Conservation (phyloP, 2,113 vertebrate species). For the Tachuris rubrigastra region DNA sequence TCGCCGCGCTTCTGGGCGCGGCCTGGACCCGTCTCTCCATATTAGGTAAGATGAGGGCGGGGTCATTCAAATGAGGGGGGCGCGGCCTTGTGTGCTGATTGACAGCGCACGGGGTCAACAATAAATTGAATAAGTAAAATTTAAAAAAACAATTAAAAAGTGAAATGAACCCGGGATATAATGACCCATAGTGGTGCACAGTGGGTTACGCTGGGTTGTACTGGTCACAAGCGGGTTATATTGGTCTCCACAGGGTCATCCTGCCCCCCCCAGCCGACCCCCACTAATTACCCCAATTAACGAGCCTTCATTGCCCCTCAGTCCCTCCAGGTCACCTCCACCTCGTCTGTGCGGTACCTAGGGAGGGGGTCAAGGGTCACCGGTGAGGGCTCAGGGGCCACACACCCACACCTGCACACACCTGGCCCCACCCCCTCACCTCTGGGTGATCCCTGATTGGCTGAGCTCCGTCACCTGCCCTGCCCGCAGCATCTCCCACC, state of each 20-base stretch:
- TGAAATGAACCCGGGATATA: too few relatives aligned
- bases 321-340: neutral
- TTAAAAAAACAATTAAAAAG: too few relatives aligned
- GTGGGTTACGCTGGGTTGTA: too few relatives aligned
- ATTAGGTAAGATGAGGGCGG: too few relatives aligned
- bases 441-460: neutral
- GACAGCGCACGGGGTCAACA: neutral
- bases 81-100: neutral
- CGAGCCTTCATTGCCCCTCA: neutral
- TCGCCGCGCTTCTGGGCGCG: neutral
- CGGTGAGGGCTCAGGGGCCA: neutral
- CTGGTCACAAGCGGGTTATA: too few relatives aligned
- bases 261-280: too few relatives aligned
- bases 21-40: too few relatives aligned
- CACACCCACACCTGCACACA: neutral
- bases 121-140: too few relatives aligned
- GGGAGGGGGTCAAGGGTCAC: neutral
- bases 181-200: too few relatives aligned
- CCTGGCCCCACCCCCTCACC: fast-evolving
- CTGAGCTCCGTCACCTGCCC: neutral
- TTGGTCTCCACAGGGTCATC: too few relatives aligned
- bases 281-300: too few relatives aligned
- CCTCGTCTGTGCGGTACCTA: neutral
- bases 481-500: neutral
- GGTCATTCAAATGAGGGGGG: neutral